These are phyloP conservation scores for Calyptommatus sinebrachiatus DNA, from an alignment of 2,113 vertebrate genomes.

Conservation along the genomic window DNA sequence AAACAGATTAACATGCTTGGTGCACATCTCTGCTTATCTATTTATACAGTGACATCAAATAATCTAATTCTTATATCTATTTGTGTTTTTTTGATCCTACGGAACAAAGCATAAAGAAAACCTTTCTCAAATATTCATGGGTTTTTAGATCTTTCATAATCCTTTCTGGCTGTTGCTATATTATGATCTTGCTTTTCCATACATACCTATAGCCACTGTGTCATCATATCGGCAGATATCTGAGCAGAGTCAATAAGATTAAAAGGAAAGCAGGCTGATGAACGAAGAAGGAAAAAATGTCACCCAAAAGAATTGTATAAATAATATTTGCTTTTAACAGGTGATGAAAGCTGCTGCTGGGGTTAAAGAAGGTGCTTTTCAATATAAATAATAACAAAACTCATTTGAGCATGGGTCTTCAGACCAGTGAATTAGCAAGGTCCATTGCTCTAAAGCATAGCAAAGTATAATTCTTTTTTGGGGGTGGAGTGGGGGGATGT, in stretches of 20 bases:
- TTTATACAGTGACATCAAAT: not conserved
- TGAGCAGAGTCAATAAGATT: not conserved
- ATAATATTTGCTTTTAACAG: not conserved
- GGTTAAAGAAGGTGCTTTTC: not conserved
- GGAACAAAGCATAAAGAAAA: not conserved
- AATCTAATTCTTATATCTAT: not conserved
- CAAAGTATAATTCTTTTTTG: no score
- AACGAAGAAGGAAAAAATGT: not conserved
- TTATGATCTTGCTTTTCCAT: not conserved
- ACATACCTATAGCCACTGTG: no score
- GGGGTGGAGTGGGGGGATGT: no score
- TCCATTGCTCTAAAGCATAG: no score
- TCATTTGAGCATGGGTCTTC: not conserved
- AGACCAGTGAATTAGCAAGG: no score
- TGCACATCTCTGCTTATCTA: not conserved
- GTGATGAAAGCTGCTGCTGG: no score
- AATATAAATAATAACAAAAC: no score
- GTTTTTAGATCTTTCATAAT: not conserved
- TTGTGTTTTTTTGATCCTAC: not conserved
- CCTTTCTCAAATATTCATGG: not conserved
- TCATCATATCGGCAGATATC: not conserved
- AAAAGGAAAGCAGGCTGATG: not conserved
- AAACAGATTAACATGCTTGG: not conserved
- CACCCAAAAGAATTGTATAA: not conserved
- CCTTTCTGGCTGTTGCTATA: not conserved